Evolutionary conservation across 2,888 invertebrate genomes (phyloP), one percentile per base, ranked within the genome.

Genomic region (Drosophila kuntzei): DNA sequence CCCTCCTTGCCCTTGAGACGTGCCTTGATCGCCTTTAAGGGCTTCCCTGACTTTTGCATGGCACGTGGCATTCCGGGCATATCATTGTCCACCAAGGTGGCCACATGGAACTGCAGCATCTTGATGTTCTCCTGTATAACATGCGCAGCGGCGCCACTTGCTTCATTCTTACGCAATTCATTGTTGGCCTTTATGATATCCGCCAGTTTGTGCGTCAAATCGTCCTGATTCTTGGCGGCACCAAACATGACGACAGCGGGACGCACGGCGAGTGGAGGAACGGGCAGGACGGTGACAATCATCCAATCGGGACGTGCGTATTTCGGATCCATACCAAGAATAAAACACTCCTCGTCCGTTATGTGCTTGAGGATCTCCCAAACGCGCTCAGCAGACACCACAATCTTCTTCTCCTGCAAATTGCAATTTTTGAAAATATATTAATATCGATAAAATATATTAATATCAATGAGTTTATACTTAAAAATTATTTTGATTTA

Each of bases 301-400:
- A 99, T 99, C 99, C 99, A 99, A 93, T 99, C 99, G 6, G 99
- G 99, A 51, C 99, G 94, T 0, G 99, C 98, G 92, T 96, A 98
- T 92, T 98, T 98, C 0, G 99, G 98, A 92, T 99, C 99, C 98
- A 99, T 98, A 43, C 96, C 96, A 80, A 99, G 93, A 77, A 98
- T 96, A 72, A 96, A 95, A 75, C 98, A 98, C 91, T 99, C 99
- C 91, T 99, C 99, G 92, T 99, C 99, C 79, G 96, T 95, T 54
- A 98, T 98, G 89, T 97, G 97, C 92, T 98, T 98, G 37, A 99
- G 94, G 76, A 99, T 98, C 93, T 99, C 99, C 95, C 97, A 97
- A 2, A 99, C 99, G 80, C 98, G 94, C 92, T 99, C 99, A 2
- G 99, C 99, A 6, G 97, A 97, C 7, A 99, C 94, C 0, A 94